A percentile compares a stretch with the other conserved stretches of the same genome.
Evolutionary conservation across 2,797 vertebrate genomes (phyloP).

Genomic region (Gallinago nigripennis): DNA sequence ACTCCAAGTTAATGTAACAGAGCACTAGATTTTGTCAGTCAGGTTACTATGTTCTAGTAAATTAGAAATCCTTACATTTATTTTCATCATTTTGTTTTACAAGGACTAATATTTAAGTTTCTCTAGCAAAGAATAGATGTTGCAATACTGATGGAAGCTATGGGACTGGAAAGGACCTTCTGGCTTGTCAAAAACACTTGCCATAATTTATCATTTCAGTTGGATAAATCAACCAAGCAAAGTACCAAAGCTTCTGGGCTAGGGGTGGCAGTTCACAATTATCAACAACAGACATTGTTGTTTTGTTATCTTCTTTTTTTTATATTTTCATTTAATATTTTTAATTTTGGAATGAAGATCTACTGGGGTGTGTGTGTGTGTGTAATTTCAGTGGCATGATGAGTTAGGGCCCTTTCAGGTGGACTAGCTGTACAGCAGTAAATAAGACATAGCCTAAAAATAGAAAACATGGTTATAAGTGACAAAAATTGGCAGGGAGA

Average conservation of each 20-base stretch:
- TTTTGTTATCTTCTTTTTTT: neutral
- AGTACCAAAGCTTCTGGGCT: neutral
- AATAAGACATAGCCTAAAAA: neutral
- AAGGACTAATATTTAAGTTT: neutral
- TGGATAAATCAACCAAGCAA: neutral
- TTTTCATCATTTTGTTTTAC: neutral
- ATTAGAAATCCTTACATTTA: neutral
- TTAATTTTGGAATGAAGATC: neutral
- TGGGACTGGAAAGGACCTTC: neutral
- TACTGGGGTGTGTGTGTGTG: neutral
- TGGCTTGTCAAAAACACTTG: neutral
- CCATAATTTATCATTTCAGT: neutral
- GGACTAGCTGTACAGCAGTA: neutral
- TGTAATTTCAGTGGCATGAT: neutral
- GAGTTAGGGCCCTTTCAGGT: neutral
- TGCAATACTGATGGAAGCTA: neutral
- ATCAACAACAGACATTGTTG: neutral
- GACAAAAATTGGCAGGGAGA: slow-evolving; percentile 3
- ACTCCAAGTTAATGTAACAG: no score
- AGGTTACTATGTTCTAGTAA: neutral
- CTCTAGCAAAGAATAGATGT: neutral
- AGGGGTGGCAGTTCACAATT: neutral
- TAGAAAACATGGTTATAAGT: neutral
- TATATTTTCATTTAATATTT: neutral
- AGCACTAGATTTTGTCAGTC: neutral